Base-by-base conservation (phyloP, 2,888 invertebrate species). In the Tricholauxania praeusta region DNA sequence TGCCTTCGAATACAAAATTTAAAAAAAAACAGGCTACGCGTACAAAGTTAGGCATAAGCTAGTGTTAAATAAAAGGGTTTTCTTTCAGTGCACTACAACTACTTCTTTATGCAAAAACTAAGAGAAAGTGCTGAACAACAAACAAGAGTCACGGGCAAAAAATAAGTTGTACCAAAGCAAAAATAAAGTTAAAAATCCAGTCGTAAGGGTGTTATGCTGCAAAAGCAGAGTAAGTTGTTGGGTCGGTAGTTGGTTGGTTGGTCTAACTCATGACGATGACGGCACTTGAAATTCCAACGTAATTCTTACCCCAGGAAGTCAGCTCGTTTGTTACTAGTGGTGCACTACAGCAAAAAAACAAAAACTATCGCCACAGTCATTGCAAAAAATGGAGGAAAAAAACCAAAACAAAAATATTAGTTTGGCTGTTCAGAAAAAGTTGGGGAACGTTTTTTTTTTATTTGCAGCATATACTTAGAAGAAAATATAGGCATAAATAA, bases 241-340 rank as follows among this genome's bases (percentile, higher is more conserved):
- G 39, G 10, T 28, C 12, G 57, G 28, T 12, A 10, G 57, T 55
- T 53, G n/a, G 1, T 19, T n/a, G 17, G 53, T 19, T 55, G 22
- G 12, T 55, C 55, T 22, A 12, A 28, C 57, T 12, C 15, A 22
- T 12, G 60, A 32, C 62, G 60, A 47, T 39, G 48, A 63, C 62
- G 48, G 32, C 51, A 12, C 49, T 64, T 22, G 48, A 49, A 49
- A 19, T 49, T 64, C 28, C 64, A 17, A 49, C 19, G n/a, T 39
- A 32, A 47, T n/a, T 39, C 14, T 19, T 64, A 19, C 19, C 15
- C 48, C n/a, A 66, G 68, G 49, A 69, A 69, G 68, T 69, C 49
- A 69, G 51, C 59, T 59, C 59, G 68, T 69, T 69, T 59, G 60
- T 60, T 69, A 59, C 22, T 51, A 69, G 68, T 69, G 68, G 59